Evolutionary conservation across 2,888 invertebrate species (phyloP).

Genomic region (Pycnomerus fuliginosus): DNA sequence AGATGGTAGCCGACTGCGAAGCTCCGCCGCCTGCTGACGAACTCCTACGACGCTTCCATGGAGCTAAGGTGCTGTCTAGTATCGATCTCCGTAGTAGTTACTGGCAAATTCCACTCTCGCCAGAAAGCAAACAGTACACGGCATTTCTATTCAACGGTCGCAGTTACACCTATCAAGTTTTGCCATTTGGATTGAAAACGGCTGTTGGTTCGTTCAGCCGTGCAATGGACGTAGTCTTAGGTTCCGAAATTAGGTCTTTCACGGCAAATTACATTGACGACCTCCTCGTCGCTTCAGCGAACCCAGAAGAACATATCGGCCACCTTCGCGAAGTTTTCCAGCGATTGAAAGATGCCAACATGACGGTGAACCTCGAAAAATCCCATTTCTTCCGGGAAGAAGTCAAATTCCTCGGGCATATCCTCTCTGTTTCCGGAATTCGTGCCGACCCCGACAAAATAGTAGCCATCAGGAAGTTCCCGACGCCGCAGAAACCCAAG

Average conservation of each 20-base stretch:
- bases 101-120: neutral
- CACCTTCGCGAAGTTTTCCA: no score
- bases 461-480: no score
- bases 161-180: neutral
- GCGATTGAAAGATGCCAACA: no score
- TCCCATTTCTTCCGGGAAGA: no score
- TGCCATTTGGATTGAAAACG: slow-evolving; percentile 1
- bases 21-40: neutral
- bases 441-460: no score
- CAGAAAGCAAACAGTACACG: neutral
- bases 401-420: no score
- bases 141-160: neutral
- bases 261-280: neutral
- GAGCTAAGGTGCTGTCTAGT: neutral
- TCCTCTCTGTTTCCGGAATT: no score
- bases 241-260: neutral
- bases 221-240: neutral
- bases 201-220: neutral
- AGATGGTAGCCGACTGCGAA: neutral
- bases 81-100: neutral
- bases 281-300: neutral
- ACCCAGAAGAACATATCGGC: no score
- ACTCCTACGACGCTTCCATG: neutral
- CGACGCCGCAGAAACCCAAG: no score
- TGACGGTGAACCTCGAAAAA: no score